Conservation (phyloP, 1,140 invertebrate species). For the Anastatus disparis region DNA sequence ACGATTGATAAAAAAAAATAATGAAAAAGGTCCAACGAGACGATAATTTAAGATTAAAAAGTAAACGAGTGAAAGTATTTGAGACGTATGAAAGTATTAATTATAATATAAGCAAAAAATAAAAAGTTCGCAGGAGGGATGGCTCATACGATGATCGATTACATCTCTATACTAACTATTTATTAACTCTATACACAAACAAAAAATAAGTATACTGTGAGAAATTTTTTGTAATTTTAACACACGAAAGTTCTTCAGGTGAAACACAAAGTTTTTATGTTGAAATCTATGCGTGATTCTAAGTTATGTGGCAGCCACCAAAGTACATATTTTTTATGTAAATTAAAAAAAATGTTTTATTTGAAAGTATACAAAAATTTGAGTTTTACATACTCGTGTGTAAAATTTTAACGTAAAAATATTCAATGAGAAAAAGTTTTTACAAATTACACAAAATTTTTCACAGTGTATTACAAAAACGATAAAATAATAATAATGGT, state of each 20-base stretch:
- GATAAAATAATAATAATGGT: slow-evolving; percentile 1
- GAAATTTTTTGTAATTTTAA: no score
- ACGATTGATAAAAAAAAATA: no score
- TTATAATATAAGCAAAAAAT: not conserved
- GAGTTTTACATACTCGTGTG: no score
- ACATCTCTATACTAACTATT: not conserved
- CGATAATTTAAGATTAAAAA: slow-evolving; percentile 19
- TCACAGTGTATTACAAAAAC: not conserved
- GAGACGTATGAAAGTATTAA: slow-evolving; percentile 18
- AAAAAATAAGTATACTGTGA: no score
- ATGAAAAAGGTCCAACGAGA: not conserved
- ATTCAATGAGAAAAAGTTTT: no score
- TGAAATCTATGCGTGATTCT: no score
- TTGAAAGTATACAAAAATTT: not conserved
- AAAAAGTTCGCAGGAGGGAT: no score
- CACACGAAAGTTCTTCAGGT: no score
- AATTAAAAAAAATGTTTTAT: not conserved
- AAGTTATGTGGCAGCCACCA: no score
- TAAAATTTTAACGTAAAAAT: no score
- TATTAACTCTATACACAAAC: not conserved
- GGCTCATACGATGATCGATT: not conserved
- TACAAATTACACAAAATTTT: no score
- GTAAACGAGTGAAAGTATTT: slow-evolving; percentile 30
- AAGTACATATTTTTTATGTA: not conserved
- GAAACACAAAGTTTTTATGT: no score